These are phyloP conservation scores for Pseudococcus longispinus DNA, from an alignment of 2,888 invertebrate genomes.

Conservation along the genomic window DNA sequence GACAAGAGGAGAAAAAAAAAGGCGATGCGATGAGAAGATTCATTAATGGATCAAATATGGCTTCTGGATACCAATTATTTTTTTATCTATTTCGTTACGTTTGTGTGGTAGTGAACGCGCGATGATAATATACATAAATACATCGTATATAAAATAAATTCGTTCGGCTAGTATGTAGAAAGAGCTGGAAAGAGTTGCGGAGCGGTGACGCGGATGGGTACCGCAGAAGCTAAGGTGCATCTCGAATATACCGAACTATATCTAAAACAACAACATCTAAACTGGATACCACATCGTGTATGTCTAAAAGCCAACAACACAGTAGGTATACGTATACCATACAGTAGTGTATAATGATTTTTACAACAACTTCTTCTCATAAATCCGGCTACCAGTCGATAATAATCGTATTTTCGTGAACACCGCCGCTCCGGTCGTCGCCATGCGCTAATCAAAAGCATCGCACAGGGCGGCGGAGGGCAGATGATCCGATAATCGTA, in stretches of 20 bases:
- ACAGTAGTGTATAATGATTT: slow-evolving; percentile 24
- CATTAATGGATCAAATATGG: slow-evolving; percentile 51
- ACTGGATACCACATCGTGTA: slow-evolving; percentile 9
- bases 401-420: slow-evolving; percentile 40
- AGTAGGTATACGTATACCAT: not conserved
- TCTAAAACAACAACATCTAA: not conserved
- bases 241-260: not conserved
- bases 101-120: not conserved
- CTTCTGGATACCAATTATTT: slow-evolving; percentile 53
- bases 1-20: not conserved
- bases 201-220: not conserved
- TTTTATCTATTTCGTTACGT: not conserved
- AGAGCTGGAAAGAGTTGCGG: not conserved
- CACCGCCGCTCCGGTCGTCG: not conserved
- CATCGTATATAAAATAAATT: slow-evolving; percentile 18
- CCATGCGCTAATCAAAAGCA: slow-evolving; percentile 5
- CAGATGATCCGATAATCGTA: not conserved
- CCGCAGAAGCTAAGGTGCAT: not conserved
- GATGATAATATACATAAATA: slow-evolving; percentile 41
- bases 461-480: not conserved
- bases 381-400: slow-evolving; percentile 43
- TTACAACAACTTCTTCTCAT: slow-evolving; percentile 14
- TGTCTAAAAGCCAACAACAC: slow-evolving; percentile 3
- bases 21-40: slow-evolving; percentile 30
- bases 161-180: not conserved